These are phyloP conservation scores for Protophormia terraenovae DNA, from an alignment of 2,888 invertebrate species.

Conservation along the genomic window DNA sequence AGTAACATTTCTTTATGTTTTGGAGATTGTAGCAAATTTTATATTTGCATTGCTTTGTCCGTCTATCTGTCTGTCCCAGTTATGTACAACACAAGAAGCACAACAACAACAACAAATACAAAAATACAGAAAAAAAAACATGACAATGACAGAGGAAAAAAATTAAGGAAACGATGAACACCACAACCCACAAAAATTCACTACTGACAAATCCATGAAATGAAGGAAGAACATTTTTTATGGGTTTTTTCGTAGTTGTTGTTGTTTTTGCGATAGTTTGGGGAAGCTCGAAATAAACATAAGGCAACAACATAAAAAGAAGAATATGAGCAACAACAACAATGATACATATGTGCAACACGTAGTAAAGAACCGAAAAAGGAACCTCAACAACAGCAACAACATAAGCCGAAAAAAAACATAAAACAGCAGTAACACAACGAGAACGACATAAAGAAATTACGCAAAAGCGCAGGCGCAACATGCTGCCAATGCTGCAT, in stretches of 20 bases:
- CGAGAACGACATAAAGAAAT: constrained; percentile 61
- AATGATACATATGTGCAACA: constrained; percentile 67
- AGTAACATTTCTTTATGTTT: constrained; percentile 59
- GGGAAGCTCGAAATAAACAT: constrained; percentile 52
- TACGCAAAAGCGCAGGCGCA: constrained; percentile 70
- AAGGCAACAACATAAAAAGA: constrained; percentile 42
- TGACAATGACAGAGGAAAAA: constrained; percentile 63
- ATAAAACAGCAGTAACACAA: constrained; percentile 53
- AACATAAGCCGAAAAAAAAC: constrained; percentile 47
- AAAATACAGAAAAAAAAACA: constrained; percentile 56
- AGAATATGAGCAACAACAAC: constrained; percentile 52
- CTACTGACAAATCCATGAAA: constrained; percentile 50
- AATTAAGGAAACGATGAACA: constrained; percentile 56
- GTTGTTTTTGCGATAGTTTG: constrained; percentile 40
- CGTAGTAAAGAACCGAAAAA: constrained; percentile 64
- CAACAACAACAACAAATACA: constrained; percentile 45
- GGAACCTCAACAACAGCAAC: constrained; percentile 49
- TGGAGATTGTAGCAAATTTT: constrained; percentile 57
- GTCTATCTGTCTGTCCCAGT: constrained; percentile 46
- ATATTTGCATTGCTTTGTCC: constrained; percentile 67
- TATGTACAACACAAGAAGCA: constrained; percentile 59
- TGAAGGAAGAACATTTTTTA: constrained; percentile 36
- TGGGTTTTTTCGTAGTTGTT: constrained; percentile 33
- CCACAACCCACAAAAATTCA: constrained; percentile 62
- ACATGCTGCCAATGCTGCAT: constrained; percentile 60